Evolutionary conservation across 2,797 vertebrate species (phyloP), one percentile per base, ranked within the genome.

Genomic region (Sarcophilus harrisii): DNA sequence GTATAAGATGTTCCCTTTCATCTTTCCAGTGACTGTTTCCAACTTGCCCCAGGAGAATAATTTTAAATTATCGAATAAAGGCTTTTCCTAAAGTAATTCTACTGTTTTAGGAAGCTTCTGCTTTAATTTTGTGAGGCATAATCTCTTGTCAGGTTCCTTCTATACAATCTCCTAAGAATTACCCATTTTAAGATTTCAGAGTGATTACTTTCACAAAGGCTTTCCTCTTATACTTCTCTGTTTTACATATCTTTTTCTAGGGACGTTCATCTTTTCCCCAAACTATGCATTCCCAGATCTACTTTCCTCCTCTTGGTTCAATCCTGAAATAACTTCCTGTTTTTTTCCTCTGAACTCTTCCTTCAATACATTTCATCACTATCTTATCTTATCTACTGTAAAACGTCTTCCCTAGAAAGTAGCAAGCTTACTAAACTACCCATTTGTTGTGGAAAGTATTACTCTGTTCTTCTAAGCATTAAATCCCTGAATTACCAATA

Each of bases 401-500:
- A 97, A 98, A 97, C 94, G 91, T 96, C 97, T 96, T 97, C 95
- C 96, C 94, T 66, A 93, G 96, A 96, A 94, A 66, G 38, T 54
- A 91, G 16, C 38, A 95, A 95, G 91, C 54, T 24, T 90, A 54
- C 55, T 94, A 89, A 91, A 94, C 96, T 87, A 90, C 91, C 49
- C 92, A 93, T 92, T 94, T 66, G 49, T 11, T 92, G 94, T 94
- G 93, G 91, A 96, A 97, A 97, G 92, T 92, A 96, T 94, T 66
- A 90, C 89, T 62, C 92, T 58, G 59, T 28, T 96, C 95, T 91
- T 90, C 87, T 62, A 93, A 49, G 94, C 92, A 90, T 49, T 49
- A 73, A 73, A 95, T 94, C 91, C 95, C 81, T 52, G 57, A 95
- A 92, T 16, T 28, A 91, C 58, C 66, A 94, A 60, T 0, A 89